These are phyloP conservation scores for Hololepta plana DNA, from an alignment of 2,888 invertebrate genomes.

Conservation along the genomic window DNA sequence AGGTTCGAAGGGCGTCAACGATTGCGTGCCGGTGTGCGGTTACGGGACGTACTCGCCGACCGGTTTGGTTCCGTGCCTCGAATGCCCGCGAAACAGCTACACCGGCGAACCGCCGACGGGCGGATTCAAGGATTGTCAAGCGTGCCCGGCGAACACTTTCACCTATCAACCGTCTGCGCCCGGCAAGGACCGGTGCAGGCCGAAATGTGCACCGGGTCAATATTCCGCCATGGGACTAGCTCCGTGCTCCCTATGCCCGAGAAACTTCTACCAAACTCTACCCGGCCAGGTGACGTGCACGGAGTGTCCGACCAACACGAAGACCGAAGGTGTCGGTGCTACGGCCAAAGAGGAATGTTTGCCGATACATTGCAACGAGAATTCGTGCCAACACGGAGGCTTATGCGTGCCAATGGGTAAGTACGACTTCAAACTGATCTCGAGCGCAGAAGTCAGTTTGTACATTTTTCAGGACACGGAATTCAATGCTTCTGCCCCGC, in stretches of 20 bases:
- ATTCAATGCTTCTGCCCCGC: slow-evolving; percentile 88
- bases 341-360: slow-evolving; percentile 73
- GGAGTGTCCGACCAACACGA: slow-evolving; percentile 83
- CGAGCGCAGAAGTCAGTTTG: slow-evolving; percentile 1
- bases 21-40: slow-evolving; percentile 88
- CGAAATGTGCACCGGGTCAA: slow-evolving; percentile 76
- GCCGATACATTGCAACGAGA: slow-evolving; percentile 71
- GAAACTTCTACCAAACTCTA: slow-evolving; percentile 77
- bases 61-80: slow-evolving; percentile 81
- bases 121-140: slow-evolving; percentile 85
- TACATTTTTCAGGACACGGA: slow-evolving; percentile 39
- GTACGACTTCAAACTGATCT: too few relatives aligned
- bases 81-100: slow-evolving; percentile 85
- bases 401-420: slow-evolving; percentile 66
- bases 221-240: slow-evolving; percentile 79
- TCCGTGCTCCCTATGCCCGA: slow-evolving; percentile 83
- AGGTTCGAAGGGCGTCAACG: slow-evolving; percentile 69
- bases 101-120: slow-evolving; percentile 74
- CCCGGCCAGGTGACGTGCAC: slow-evolving; percentile 71
- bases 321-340: slow-evolving; percentile 64
- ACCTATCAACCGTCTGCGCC: slow-evolving; percentile 86
- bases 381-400: slow-evolving; percentile 80
- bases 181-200: slow-evolving; percentile 62
- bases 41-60: slow-evolving; percentile 92
- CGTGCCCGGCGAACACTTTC: slow-evolving; percentile 76